Conservation (phyloP, 2,113 vertebrate species). For the Daboia siamensis region DNA sequence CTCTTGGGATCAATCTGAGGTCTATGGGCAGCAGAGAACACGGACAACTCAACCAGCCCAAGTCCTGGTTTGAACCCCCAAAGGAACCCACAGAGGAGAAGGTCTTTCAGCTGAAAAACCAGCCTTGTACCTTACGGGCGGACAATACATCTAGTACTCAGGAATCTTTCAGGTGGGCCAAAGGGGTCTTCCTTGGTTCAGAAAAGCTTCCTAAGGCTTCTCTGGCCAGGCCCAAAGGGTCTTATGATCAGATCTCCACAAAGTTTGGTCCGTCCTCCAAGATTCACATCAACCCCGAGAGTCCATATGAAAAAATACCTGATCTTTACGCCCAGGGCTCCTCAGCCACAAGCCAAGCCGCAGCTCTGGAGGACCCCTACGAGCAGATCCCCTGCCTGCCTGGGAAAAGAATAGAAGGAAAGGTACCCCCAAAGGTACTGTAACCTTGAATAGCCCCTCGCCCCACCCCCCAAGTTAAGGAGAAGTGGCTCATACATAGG, state of each 20-base stretch:
- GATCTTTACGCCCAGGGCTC: not conserved
- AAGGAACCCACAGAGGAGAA: not conserved
- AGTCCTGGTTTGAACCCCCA: not conserved
- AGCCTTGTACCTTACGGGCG: too few relatives aligned
- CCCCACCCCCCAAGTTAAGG: not conserved
- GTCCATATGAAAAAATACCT: conserved; percentile 28
- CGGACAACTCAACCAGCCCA: not conserved
- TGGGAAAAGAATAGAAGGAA: conserved; percentile 31
- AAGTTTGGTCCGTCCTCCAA: not conserved
- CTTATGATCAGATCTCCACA: not conserved
- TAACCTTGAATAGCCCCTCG: too few relatives aligned
- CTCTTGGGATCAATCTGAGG: not conserved
- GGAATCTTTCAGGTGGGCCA: conserved; percentile 35
- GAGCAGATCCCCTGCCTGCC: conserved; percentile 26
- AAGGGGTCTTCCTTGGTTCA: not conserved
- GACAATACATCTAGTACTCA: conserved; percentile 29
- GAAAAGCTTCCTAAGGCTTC: conserved; percentile 4
- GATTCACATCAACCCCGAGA: conserved; percentile 3
- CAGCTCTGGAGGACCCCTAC: conserved; percentile 20
- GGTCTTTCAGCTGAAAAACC: not conserved
- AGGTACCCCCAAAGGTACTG: conserved; percentile 54
- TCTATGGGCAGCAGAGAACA: not conserved
- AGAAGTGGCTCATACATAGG: not conserved
- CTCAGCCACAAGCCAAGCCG: not conserved
- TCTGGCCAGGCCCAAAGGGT: not conserved